Conservation (phyloP, 2,797 vertebrate genomes). For the Phalloptychus januarius region DNA sequence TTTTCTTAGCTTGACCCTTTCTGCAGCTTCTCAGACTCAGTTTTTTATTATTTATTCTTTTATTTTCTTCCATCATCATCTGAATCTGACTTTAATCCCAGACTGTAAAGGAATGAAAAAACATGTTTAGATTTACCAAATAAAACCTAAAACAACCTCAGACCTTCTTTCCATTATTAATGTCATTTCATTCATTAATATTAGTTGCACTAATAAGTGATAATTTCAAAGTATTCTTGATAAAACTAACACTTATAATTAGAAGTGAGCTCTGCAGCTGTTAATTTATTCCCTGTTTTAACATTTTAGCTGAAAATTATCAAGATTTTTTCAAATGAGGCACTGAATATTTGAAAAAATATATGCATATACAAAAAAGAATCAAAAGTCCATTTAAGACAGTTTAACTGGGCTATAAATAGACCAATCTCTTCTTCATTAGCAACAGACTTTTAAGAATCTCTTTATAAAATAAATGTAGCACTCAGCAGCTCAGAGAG, state of each 20-base stretch:
- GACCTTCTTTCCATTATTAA: neutral
- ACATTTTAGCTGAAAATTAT: constrained; percentile 11
- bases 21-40: neutral
- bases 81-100: neutral
- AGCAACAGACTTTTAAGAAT: constrained; percentile 29
- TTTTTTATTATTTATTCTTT: neutral
- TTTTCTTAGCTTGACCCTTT: neutral
- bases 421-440: constrained; percentile 37
- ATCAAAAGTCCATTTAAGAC: constrained; percentile 20
- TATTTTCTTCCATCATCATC: neutral
- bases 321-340: constrained; percentile 10
- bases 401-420: constrained; percentile 19
- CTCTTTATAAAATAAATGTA: constrained; percentile 33
- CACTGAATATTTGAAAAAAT: constrained; percentile 2
- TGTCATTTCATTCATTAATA: neutral
- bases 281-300: constrained; percentile 6
- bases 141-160: neutral
- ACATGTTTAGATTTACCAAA: neutral
- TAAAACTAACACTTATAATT: constrained; percentile 7
- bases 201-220: neutral
- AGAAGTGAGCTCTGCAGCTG: neutral
- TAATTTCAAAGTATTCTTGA: neutral
- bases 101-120: neutral
- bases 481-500: constrained; percentile 15
- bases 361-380: constrained; percentile 8